These are phyloP conservation scores for Borostomias antarcticus DNA, from an alignment of 2,797 vertebrate genomes.

Conservation along the genomic window DNA sequence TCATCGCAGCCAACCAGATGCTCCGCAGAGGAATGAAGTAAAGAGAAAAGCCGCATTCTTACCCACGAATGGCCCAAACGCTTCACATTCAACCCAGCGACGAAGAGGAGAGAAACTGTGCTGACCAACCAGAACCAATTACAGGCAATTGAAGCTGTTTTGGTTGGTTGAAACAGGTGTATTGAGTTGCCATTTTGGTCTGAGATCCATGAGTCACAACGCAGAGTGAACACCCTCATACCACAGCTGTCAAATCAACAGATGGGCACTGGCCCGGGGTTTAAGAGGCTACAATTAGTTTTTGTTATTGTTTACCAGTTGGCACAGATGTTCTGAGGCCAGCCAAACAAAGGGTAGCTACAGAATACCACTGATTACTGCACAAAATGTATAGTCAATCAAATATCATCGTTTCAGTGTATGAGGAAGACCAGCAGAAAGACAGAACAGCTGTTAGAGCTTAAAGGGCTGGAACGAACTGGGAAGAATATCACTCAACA, in stretches of 20 bases:
- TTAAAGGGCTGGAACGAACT: slow-evolving; percentile 61
- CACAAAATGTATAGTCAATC: no score
- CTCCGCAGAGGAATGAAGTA: slow-evolving; percentile 96
- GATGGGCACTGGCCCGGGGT: slow-evolving; percentile 34
- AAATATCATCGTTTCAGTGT: neutral
- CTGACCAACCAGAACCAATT: slow-evolving; percentile 47
- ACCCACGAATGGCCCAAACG: neutral
- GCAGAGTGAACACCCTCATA: slow-evolving; percentile 29
- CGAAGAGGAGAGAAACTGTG: slow-evolving; percentile 7
- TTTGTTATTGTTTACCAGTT: neutral
- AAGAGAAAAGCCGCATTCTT: slow-evolving; percentile 33
- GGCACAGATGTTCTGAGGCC: slow-evolving; percentile 20
- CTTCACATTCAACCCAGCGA: slow-evolving; percentile 16
- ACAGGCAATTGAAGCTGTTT: slow-evolving; percentile 8
- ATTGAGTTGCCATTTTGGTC: slow-evolving; percentile 13
- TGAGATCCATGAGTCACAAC: slow-evolving; percentile 10
- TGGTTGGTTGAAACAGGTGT: slow-evolving; percentile 18
- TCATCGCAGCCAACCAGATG: slow-evolving; percentile 98
- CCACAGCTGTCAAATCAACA: slow-evolving; percentile 33
- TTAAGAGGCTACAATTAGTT: neutral
- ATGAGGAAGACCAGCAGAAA: slow-evolving; percentile 21
- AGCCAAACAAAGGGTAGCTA: slow-evolving; percentile 9
- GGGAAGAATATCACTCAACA: slow-evolving; percentile 28
- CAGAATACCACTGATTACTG: no score
- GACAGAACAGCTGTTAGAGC: neutral